Conservation (phyloP, 2,113 vertebrate species). For the Ptyas mucosa region DNA sequence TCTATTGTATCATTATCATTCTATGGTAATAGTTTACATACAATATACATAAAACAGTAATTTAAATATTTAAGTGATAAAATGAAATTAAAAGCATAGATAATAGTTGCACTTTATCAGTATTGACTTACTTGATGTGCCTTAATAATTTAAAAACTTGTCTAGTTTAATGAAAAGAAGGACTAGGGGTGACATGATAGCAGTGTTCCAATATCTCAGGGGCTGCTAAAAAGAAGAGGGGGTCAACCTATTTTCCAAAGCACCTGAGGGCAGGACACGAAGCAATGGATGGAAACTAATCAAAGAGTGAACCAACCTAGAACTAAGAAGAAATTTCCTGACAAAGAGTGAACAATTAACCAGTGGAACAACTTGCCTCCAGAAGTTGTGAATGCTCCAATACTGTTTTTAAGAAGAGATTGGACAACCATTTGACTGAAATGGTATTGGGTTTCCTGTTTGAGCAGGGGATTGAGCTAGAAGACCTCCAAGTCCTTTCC, state of each 20-base stretch:
- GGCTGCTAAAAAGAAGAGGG: not conserved
- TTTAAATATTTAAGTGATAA: not conserved
- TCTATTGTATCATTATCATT: not conserved
- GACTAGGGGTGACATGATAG: not conserved
- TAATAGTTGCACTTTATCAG: not conserved
- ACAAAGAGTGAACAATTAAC: not conserved
- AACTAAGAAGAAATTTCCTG: not conserved
- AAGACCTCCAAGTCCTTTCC: not conserved
- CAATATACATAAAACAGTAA: not conserved
- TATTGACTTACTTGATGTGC: not conserved
- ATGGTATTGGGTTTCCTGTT: not conserved
- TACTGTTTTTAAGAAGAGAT: not conserved
- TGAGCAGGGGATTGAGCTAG: not conserved
- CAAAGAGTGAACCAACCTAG: not conserved
- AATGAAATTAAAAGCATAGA: not conserved
- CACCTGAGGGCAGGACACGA: not conserved
- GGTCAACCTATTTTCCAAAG: not conserved
- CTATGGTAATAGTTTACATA: not conserved
- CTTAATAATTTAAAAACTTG: not conserved
- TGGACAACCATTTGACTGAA: not conserved
- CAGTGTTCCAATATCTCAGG: not conserved
- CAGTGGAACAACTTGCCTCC: not conserved
- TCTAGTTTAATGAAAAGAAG: not conserved
- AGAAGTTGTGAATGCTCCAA: not conserved
- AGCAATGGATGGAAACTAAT: not conserved